Conservation (phyloP, 2,113 vertebrate genomes). For the Cyphomyrus plagiostoma region DNA sequence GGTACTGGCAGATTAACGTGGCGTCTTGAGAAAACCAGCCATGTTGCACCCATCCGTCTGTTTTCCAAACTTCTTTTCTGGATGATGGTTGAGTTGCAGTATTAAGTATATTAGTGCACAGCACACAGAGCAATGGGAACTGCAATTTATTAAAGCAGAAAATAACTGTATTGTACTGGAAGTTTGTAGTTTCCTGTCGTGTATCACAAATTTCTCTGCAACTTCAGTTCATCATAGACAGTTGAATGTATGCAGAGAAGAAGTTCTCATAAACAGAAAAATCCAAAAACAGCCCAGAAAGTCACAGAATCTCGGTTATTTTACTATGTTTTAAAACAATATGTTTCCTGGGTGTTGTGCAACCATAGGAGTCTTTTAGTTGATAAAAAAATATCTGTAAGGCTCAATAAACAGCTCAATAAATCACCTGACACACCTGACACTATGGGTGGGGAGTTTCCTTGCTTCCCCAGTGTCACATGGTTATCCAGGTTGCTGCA, state of each 20-base stretch:
- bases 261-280: background rate
- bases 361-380: background rate
- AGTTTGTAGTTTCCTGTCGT: background rate
- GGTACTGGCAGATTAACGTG: background rate
- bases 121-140: background rate
- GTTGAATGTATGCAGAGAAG: background rate
- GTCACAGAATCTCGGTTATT: background rate
- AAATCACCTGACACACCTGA: background rate
- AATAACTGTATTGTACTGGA: background rate
- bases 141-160: background rate
- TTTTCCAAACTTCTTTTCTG: background rate
- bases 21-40: background rate
- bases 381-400: background rate
- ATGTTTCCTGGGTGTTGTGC: background rate
- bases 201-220: background rate
- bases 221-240: background rate
- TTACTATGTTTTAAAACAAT: background rate
- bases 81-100: background rate
- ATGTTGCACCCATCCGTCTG: background rate
- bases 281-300: background rate
- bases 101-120: background rate
- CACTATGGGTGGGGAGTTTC: background rate
- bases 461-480: background rate
- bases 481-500: background rate
- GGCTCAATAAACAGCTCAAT: background rate